A percentile compares a stretch with the other conserved stretches of the same genome.
Evolutionary conservation across 2,113 vertebrate genomes (phyloP).

Genomic region (Oceanites oceanicus): DNA sequence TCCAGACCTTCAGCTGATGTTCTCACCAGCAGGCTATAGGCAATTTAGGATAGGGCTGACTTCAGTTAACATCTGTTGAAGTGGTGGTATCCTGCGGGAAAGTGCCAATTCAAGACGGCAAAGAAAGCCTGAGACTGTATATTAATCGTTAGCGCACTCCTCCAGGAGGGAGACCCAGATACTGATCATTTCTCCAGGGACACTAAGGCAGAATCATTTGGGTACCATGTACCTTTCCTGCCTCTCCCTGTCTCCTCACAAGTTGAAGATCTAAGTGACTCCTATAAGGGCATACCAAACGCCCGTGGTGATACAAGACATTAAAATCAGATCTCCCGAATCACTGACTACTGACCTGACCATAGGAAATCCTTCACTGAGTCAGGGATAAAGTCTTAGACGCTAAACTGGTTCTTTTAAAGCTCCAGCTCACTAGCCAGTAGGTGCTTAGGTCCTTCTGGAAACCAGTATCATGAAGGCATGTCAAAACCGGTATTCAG

Average conservation of each 20-base stretch:
- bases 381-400: neutral
- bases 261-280: neutral
- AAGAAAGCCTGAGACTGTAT: neutral
- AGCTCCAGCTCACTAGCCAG: neutral
- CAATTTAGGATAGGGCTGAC: neutral
- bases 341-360: neutral
- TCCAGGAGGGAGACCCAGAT: neutral
- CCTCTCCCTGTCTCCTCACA: neutral
- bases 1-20: neutral
- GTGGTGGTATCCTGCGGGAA: neutral
- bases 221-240: neutral
- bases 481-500: neutral
- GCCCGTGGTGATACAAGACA: fast-evolving
- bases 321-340: neutral
- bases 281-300: neutral
- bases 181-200: neutral
- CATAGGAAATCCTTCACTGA: neutral
- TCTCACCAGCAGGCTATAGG: neutral
- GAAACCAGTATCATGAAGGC: neutral
- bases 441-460: neutral
- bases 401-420: neutral
- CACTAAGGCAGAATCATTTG: neutral
- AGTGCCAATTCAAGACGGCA: neutral
- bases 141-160: neutral
- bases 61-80: neutral